Conservation (phyloP, 2,888 invertebrate species). For the Mimas tiliae region DNA sequence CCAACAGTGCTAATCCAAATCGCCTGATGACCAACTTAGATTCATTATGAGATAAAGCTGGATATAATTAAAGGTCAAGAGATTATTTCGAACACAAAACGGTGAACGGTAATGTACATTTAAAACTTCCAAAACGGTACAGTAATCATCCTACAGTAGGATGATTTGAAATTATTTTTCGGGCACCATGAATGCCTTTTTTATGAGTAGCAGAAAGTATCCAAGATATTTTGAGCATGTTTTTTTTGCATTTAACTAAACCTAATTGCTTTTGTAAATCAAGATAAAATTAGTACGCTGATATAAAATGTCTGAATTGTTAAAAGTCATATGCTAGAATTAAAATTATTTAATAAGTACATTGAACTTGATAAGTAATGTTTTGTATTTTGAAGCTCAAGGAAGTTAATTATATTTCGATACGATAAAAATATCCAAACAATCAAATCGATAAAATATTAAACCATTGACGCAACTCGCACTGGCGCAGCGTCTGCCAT, state of each 20-base stretch:
- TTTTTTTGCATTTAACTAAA: too few relatives aligned
- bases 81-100: constrained; percentile 26
- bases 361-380: background rate
- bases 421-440: background rate
- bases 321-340: constrained; percentile 1
- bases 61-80: constrained; percentile 50
- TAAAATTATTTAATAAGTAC: constrained; percentile 2
- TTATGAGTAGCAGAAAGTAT: background rate
- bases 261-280: background rate
- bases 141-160: too few relatives aligned
- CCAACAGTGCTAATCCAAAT: constrained; percentile 38
- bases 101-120: constrained; percentile 5
- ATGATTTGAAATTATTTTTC: background rate
- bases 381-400: background rate
- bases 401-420: background rate
- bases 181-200: background rate
- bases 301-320: background rate
- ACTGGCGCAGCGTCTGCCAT: background rate
- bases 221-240: background rate
- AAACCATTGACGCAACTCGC: background rate
- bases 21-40: constrained; percentile 52
- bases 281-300: constrained; percentile 31
- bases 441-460: background rate
- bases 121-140: constrained; percentile 6
- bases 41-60: constrained; percentile 46